phyloP scores from a whole-genome alignment of 2,113 vertebrate species.

The Motacilla tschutschensis region DNA sequence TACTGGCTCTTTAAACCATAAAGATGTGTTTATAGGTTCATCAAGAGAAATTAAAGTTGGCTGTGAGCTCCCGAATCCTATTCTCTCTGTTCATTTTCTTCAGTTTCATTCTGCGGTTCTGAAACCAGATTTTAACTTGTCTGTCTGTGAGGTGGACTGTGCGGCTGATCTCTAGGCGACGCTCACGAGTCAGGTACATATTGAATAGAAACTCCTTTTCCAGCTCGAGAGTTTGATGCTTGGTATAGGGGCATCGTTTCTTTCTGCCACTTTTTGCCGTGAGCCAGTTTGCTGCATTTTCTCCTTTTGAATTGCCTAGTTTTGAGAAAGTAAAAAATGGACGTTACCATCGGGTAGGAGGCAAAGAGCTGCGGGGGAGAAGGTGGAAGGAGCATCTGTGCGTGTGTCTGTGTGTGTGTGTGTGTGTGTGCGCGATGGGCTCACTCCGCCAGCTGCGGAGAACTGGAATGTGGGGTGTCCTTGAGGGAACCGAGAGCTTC shows the following conservation, averaged over 20 bases:
- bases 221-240: conserved; percentile 98
- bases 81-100: conserved; percentile 99
- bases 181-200: conserved; percentile 99
- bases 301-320: conserved; percentile 86
- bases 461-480: neutral
- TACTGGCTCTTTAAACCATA: conserved; percentile 65
- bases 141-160: conserved; percentile 98
- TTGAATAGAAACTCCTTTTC: conserved; percentile 99
- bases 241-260: conserved; percentile 98
- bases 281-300: conserved; percentile 92
- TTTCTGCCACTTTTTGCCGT: conserved; percentile 97
- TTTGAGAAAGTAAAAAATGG: conserved; percentile 64
- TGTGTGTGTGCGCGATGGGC: neutral
- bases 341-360: conserved; percentile 33
- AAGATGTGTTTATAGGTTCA: conserved; percentile 73
- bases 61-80: conserved; percentile 95
- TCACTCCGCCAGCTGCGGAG: neutral
- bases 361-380: neutral
- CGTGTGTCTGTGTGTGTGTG: neutral
- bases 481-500: neutral
- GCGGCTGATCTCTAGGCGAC: conserved; percentile 98
- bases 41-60: conserved; percentile 97
- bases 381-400: neutral
- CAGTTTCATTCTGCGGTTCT: conserved; percentile 99
- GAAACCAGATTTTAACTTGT: conserved; percentile 99